phyloP scores from a whole-genome alignment of 2,888 invertebrate species.

The Hedya salicella region DNA sequence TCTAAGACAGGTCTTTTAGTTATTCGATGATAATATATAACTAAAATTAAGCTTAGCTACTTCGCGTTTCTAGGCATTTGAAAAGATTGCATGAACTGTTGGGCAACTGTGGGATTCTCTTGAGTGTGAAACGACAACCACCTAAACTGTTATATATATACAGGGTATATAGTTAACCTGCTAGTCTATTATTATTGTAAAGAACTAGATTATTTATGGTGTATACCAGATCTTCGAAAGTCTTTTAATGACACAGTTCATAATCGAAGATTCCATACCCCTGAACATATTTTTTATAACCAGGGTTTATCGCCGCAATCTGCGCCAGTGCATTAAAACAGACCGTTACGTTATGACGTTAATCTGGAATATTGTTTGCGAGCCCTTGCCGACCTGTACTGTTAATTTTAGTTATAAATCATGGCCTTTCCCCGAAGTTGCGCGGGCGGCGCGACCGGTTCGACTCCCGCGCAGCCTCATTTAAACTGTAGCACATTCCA shows the following conservation, averaged over 20 bases:
- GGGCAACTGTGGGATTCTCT: no score
- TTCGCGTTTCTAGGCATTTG: not conserved
- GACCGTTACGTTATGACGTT: conserved; percentile 37
- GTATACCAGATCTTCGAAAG: no score
- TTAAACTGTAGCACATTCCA: conserved; percentile 85
- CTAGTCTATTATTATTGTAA: not conserved
- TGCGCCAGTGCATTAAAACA: conserved; percentile 1
- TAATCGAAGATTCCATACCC: not conserved
- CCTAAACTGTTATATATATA: no score
- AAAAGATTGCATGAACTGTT: not conserved
- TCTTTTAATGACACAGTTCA: not conserved
- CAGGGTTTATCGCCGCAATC: conserved; percentile 1
- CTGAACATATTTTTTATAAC: not conserved
- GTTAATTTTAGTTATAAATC: conserved; percentile 81
- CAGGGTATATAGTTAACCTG: no score
- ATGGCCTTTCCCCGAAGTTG: conserved; percentile 82
- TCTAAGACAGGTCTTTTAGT: not conserved
- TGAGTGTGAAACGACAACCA: no score
- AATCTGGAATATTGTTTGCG: conserved; percentile 37
- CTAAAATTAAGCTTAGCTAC: not conserved
- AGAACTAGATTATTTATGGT: not conserved
- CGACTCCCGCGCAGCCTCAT: conserved; percentile 80
- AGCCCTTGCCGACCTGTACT: conserved; percentile 36
- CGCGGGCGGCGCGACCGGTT: conserved; percentile 78
- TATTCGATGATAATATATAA: not conserved